Evolutionary conservation across 1,140 invertebrate genomes (phyloP), one percentile per base, ranked within the genome.

Genomic region (Paracyclopina nana): DNA sequence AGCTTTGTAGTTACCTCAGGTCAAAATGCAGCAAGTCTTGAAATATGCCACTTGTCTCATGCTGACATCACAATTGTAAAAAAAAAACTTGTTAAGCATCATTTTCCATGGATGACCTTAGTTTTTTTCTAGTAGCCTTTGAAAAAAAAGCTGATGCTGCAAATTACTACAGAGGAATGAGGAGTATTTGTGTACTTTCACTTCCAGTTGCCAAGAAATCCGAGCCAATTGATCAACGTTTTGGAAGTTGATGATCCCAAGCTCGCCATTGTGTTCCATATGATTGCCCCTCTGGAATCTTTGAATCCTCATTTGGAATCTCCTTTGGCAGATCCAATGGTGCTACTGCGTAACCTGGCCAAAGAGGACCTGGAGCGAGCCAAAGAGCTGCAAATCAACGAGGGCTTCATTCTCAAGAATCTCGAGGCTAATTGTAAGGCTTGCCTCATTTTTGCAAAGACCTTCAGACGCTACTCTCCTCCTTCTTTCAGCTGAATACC

Each of bases 221-320:
- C 60, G 30, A 76, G 73, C 59, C 74, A 75, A 6, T 62, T 82
- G n/a, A 14, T 52, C 25, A 80, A 77, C 54, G 75, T 83, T 11
- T 66, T 84, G 11, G 80, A 87, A 68, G 78, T 49, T 31, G 31
- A 43, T 27, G 29, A 51, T 20, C 50, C 50, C 8, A 42, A 44
- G 29, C 27, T 52, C 31, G 38, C 53, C 14, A 76, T 86, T 54
- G 65, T 85, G 53, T 79, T 82, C 40, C 83, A 87, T 62, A 69
- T 86, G 53, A 87, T 86, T 82, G 82, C 80, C 54, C 79, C 79
- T 1, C 59, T 86, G 57, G 80, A 83, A 60, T 71, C 81, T 1
- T 75, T 83, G 55, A 79, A 84, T 63, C 81, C 82, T 6, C 68
- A 83, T 14, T 65, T 84, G 55, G 82, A 86, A 62, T 82, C 81